These are phyloP conservation scores for Epinephelus cyanopodus DNA, from an alignment of 2,113 vertebrate genomes.

Conservation along the genomic window DNA sequence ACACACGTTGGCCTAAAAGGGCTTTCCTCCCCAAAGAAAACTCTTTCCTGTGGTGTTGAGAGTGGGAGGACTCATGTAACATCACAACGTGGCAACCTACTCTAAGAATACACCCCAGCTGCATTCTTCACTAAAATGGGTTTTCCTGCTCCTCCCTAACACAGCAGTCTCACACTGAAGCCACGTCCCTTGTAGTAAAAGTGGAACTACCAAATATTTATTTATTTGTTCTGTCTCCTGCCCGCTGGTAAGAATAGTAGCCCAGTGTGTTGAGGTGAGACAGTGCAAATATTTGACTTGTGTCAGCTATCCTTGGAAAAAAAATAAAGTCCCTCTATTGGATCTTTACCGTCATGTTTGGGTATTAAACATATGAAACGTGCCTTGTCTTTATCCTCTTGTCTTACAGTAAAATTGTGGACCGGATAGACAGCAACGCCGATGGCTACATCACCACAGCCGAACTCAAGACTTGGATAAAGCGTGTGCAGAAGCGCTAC, in stretches of 20 bases:
- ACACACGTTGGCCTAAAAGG: conserved; percentile 56
- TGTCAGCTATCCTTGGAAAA: neutral
- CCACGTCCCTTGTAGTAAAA: conserved; percentile 8
- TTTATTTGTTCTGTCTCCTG: neutral
- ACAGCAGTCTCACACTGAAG: conserved; percentile 12
- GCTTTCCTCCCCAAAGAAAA: conserved; percentile 17
- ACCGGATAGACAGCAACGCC: conserved; percentile 90
- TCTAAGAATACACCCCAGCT: conserved; percentile 73
- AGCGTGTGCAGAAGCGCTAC: conserved; percentile 97
- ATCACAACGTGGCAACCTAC: conserved; percentile 84
- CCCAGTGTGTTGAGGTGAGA: neutral
- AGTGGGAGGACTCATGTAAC: conserved; percentile 79
- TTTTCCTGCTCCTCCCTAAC: conserved; percentile 37
- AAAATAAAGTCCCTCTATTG: neutral
- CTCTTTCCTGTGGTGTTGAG: conserved; percentile 50
- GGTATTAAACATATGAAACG: neutral
- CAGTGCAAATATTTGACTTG: neutral
- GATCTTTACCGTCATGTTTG: neutral
- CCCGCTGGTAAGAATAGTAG: neutral
- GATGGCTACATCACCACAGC: conserved; percentile 90
- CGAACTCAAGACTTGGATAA: conserved; percentile 96
- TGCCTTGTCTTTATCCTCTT: neutral
- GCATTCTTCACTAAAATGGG: conserved; percentile 36
- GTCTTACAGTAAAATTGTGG: conserved; percentile 92
- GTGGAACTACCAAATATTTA: neutral